Evolutionary conservation across 2,113 vertebrate genomes (phyloP).

Genomic region (Carettochelys insculpta): DNA sequence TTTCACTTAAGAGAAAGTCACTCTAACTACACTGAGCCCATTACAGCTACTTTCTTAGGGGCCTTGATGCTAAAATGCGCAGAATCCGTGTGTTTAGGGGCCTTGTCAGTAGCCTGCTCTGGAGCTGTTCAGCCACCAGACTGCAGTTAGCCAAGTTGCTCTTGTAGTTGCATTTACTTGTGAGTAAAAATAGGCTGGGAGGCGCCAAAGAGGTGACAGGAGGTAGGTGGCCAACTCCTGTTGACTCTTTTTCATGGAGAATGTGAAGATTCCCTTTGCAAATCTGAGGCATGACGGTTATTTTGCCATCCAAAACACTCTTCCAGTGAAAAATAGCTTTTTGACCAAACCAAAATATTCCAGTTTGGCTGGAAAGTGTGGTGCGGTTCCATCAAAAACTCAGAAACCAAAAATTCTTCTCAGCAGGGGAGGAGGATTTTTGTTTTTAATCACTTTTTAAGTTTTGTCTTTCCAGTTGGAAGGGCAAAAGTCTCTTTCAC

Average conservation of each 20-base stretch:
- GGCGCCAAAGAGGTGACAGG: no score
- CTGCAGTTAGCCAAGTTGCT: rapidly evolving
- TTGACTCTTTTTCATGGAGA: no score
- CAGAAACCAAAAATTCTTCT: background rate
- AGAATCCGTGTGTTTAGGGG: background rate
- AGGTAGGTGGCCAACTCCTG: no score
- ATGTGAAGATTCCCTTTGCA: background rate
- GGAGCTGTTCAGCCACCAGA: background rate
- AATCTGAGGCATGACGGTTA: background rate
- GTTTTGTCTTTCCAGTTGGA: background rate
- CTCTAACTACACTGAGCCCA: no score
- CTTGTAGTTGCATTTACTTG: background rate
- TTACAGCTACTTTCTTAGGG: background rate
- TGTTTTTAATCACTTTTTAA: background rate
- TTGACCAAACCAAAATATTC: background rate
- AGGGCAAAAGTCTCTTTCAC: no score
- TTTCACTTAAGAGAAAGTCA: background rate
- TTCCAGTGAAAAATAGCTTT: background rate
- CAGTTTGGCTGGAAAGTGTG: background rate
- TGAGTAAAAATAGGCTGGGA: no score
- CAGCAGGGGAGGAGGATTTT: no score
- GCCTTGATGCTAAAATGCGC: background rate
- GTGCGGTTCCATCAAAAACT: background rate
- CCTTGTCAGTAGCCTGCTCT: background rate
- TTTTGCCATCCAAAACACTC: background rate